Base-by-base conservation (phyloP, 1,140 invertebrate species). In the Drosophila pectinifera region DNA sequence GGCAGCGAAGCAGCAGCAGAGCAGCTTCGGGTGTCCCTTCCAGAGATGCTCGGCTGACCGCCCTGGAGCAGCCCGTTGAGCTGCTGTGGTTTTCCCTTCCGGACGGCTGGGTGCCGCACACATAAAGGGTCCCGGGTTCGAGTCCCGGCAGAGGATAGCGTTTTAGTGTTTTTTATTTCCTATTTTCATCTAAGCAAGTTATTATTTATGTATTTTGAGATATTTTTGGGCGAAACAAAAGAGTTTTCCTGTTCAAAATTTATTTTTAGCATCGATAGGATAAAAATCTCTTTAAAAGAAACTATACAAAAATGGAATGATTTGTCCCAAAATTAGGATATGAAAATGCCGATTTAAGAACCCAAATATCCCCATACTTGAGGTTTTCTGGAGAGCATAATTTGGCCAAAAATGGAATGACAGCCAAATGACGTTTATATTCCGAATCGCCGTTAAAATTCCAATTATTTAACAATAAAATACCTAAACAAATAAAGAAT, bases 41-140 rank as follows among this genome's bases (percentile, higher is more conserved):
- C 59, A 42, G 54, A 26, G 54, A 41, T 36, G 31, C 49, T 78
- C 61, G 63, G 57, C 16, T 83, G 80, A 73, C 62, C 80, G 54
- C 58, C 64, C 42, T 65, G 77, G 43, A 43, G 22, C 16, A 46
- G 18, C 43, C 53, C 18, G 5, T 68, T 69, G 20, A 39, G 41
- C 26, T 34, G 28, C 24, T 55, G 62, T 42, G 62, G 65, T 14
- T 69, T 54, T 34, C 4, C 31, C 7, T 18, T 53, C 39, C 22
- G 31, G n/a, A 22, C 39, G 38, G n/a, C 43, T 24, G 13, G 36
- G 0, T 10, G 16, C 41, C 16, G 8, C 28, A 11, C 13, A 14
- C 1, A n/a, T 18, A 20, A 26, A 8, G 22, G 18, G 28, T 31
- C 18, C 4, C n/a, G 20, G 24, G 38, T 43, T 65, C 45, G 20